A percentile compares a stretch with the other conserved stretches of the same genome.
These are phyloP conservation scores for Ammodytes dubius DNA, from an alignment of 2,113 vertebrate genomes.

Conservation along the genomic window DNA sequence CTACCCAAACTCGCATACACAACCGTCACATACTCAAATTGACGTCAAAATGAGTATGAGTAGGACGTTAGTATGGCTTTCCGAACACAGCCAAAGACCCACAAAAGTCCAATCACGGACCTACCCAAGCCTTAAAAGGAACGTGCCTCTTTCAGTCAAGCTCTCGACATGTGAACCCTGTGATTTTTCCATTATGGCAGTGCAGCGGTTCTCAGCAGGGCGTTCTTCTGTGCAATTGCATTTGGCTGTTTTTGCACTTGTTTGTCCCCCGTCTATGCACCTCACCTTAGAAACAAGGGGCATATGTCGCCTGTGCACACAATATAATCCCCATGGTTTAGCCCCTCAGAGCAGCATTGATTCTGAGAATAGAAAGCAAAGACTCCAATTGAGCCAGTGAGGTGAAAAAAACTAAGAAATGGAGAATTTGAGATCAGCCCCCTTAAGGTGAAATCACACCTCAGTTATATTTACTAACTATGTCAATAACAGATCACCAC, in stretches of 20 bases:
- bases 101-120: no score
- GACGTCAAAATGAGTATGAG: no score
- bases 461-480: constrained; percentile 63
- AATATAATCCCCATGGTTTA: constrained; percentile 2
- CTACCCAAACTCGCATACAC: no score
- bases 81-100: no score
- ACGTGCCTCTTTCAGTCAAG: constrained; percentile 25
- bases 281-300: constrained; percentile 33
- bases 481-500: constrained; percentile 68
- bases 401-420: constrained; percentile 18
- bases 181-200: background rate
- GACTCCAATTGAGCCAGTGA: constrained; percentile 8
- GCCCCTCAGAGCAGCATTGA: background rate
- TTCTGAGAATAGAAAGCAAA: constrained; percentile 2
- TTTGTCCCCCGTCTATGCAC: background rate
- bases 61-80: no score
- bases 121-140: no score
- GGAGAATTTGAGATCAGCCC: constrained; percentile 41
- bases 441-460: constrained; percentile 65
- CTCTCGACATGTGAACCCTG: constrained; percentile 8
- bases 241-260: background rate
- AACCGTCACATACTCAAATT: no score
- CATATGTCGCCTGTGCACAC: constrained; percentile 14
- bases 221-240: background rate
- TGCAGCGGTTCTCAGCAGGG: background rate